Conservation (phyloP, 2,888 invertebrate species). For the Meteorus colon region DNA sequence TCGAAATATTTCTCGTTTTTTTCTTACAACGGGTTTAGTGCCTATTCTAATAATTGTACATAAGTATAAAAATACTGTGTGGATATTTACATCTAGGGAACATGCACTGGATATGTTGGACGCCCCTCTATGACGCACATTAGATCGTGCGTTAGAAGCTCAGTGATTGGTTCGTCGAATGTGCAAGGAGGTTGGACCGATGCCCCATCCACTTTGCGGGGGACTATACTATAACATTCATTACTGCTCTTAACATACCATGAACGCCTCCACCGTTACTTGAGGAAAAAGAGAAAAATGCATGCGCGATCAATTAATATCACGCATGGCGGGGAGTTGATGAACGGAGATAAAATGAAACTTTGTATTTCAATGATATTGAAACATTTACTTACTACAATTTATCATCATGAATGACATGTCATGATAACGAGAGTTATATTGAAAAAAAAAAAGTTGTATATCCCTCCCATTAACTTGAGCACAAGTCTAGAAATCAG, state of each 20-base stretch:
- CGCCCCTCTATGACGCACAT: constrained; percentile 50
- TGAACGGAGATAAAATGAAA: background rate
- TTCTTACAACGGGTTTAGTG: no score
- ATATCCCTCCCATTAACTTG: no score
- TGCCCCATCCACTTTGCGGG: constrained; percentile 64
- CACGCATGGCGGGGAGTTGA: no score
- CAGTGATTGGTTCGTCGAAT: constrained; percentile 67
- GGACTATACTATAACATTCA: constrained; percentile 43
- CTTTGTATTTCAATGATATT: background rate
- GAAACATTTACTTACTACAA: no score
- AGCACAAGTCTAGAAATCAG: no score
- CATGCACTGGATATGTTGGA: background rate
- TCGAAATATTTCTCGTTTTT: no score
- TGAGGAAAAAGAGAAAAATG: background rate
- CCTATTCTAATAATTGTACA: background rate
- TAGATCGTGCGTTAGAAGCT: constrained; percentile 69
- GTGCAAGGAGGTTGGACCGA: constrained; percentile 67
- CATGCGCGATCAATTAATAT: background rate
- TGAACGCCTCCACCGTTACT: constrained; percentile 41
- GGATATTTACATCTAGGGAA: background rate
- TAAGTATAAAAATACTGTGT: background rate
- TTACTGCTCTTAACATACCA: constrained; percentile 34
- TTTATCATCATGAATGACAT: no score
- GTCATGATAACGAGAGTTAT: no score
- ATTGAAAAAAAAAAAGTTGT: background rate